A percentile compares a stretch with the other conserved stretches of the same genome.
phyloP scores from a whole-genome alignment of 2,888 invertebrate genomes.

The Argyra leucocephala region DNA sequence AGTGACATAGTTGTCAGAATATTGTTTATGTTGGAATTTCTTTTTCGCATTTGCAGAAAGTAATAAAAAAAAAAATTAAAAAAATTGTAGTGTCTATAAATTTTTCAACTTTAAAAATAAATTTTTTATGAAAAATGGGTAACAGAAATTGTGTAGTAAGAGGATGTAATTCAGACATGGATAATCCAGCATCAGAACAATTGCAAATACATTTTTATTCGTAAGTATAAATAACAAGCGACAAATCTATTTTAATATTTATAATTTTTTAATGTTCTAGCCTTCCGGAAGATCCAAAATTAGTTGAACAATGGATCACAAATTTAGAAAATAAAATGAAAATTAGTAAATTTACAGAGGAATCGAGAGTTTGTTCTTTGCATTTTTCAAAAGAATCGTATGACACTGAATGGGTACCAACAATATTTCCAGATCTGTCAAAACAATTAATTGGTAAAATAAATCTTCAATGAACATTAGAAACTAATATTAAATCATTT shows the following conservation, averaged over 20 bases:
- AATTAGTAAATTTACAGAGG: not conserved
- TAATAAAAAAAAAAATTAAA: not conserved
- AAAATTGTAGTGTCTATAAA: not conserved
- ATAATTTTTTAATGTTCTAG: not conserved
- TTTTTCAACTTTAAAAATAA: not conserved
- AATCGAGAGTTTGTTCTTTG: not conserved
- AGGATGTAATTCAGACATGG: slow-evolving; percentile 1
- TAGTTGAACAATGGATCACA: not conserved
- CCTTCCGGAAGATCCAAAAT: not conserved
- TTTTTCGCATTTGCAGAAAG: not conserved
- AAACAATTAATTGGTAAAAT: not conserved
- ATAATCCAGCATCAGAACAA: not conserved
- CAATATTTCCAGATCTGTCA: not conserved
- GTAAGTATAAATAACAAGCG: not conserved
- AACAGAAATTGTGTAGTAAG: slow-evolving; percentile 6
- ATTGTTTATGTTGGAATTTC: slow-evolving; percentile 2
- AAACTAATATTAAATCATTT: not conserved
- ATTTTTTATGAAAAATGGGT: slow-evolving; percentile 1
- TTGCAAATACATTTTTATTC: not conserved
- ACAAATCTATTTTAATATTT: not conserved
- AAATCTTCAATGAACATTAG: too few species aligned
- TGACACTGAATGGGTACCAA: not conserved
- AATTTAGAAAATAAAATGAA: slow-evolving; percentile 1
- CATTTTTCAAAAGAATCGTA: slow-evolving; percentile 2
- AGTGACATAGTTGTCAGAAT: not conserved